Evolutionary conservation across 2,113 vertebrate genomes (phyloP).

Genomic region (Rhinolophus ferrumequinum): DNA sequence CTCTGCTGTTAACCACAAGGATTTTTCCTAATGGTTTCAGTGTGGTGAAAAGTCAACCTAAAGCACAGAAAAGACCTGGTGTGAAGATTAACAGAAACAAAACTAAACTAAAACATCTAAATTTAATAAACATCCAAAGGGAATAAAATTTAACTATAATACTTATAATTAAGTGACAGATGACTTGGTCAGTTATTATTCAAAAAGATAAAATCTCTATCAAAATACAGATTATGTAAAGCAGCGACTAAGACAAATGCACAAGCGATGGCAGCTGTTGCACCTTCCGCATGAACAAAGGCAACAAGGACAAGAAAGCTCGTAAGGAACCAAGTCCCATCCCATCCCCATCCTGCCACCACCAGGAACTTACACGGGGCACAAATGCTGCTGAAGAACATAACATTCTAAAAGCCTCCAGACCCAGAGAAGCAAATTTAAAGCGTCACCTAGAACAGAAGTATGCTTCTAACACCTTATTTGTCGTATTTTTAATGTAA

Average conservation of each 20-base stretch:
- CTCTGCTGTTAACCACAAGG: conserved; percentile 89
- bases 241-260: conserved; percentile 72
- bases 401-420: not conserved
- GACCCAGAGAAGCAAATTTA: conserved; percentile 39
- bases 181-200: conserved; percentile 72
- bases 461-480: not conserved
- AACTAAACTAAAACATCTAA: conserved; percentile 77
- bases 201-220: conserved; percentile 73
- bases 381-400: not conserved
- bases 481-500: conserved; percentile 37
- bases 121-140: conserved; percentile 74
- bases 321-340: not conserved
- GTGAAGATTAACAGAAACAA: conserved; percentile 86
- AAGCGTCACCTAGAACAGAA: not conserved
- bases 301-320: conserved; percentile 64
- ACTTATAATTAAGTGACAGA: conserved; percentile 64
- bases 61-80: conserved; percentile 89
- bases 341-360: not conserved
- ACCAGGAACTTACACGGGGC: not conserved
- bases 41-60: conserved; percentile 88
- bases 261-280: conserved; percentile 76
- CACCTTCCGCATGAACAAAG: conserved; percentile 70
- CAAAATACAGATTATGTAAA: conserved; percentile 64
- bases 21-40: conserved; percentile 89
- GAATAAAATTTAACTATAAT: conserved; percentile 68